These are phyloP conservation scores for Takifugu bimaculatus DNA, from an alignment of 2,113 vertebrate genomes.

Conservation along the genomic window DNA sequence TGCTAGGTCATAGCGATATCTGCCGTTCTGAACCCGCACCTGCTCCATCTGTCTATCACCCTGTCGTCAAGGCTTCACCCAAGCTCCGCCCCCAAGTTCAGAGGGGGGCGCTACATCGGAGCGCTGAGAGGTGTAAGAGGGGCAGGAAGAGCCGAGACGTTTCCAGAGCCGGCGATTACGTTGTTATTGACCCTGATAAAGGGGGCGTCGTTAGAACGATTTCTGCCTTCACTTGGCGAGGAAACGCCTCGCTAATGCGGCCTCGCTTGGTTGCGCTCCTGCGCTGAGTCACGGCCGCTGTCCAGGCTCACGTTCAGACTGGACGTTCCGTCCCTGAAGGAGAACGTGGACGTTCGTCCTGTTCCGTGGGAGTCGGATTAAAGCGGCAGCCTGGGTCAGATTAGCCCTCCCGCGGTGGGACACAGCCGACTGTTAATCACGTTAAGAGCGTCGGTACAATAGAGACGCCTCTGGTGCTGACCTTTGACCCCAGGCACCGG, in stretches of 20 bases:
- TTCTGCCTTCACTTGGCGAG: too few relatives aligned
- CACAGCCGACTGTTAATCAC: conserved; percentile 33
- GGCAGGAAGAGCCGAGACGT: conserved; percentile 30
- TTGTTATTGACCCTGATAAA: conserved; percentile 51
- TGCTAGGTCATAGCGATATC: too few relatives aligned
- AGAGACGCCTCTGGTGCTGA: conserved; percentile 37
- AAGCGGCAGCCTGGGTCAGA: neutral
- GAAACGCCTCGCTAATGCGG: too few relatives aligned
- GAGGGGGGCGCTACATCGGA: too few relatives aligned
- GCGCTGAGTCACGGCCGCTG: conserved; percentile 55
- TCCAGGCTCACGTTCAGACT: conserved; percentile 31
- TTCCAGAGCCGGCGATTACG: conserved; percentile 57
- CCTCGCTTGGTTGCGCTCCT: too few relatives aligned
- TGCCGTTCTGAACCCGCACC: neutral
- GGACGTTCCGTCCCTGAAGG: neutral
- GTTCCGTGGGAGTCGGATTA: neutral
- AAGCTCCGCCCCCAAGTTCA: conserved; percentile 23
- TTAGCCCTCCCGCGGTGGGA: neutral
- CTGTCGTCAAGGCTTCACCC: conserved; percentile 36
- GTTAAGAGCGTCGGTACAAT: conserved; percentile 28
- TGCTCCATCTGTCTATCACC: conserved; percentile 16
- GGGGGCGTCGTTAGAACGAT: neutral
- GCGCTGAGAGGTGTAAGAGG: neutral
- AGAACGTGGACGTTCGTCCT: too few relatives aligned
- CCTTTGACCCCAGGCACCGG: conserved; percentile 44